Evolutionary conservation across 2,888 invertebrate genomes (phyloP), one percentile per base, ranked within the genome.

Genomic region (Aporophyla nigra): DNA sequence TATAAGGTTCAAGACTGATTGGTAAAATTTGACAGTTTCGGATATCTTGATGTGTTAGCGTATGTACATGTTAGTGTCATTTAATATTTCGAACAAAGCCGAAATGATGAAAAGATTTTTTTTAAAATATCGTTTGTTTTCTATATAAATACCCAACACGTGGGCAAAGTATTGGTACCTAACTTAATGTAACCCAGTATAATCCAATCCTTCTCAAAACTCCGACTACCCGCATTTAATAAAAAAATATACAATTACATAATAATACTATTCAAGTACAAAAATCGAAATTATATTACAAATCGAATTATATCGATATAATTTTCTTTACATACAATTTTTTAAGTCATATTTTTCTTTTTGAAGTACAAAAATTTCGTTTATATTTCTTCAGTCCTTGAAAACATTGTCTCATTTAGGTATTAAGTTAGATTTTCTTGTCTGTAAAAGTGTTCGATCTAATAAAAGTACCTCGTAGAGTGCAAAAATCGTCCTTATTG

Each of bases 251-350:
- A 77, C 49, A 71, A 69, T 51, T 71, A 71, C 54, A 79, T 58
- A 27, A 68, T 79, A 83, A 76, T 67, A 75, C 84, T 75, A 80
- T 80, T 80, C 76, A 82, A 82, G 82, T 82, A 82, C 82, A 80
- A 58, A 63, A 54, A 16, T 80, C 69, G 33, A 66, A 67, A 71
- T 59, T 67, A 67, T 80, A 72, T 71, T 70, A 72, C 61, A 62
- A 71, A 78, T 71, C 67, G 58, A 71, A 10, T 51, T 40, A 54
- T 46, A 54, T 69, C 74, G 74, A 71, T 68, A 33, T 33, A 46
- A 49, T 56, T 24, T n/a, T 49, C n/a, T 63, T 63, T 79, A 68
- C 63, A 78, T 69, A 74, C 14, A 69, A n/a, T 12, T 63, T 71
- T 70, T 79, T 75, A 84, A 80, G 80, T 84, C 65, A 59, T 62